Conservation (phyloP, 2,113 vertebrate genomes). For the Cyphomyrus plagiostoma region DNA sequence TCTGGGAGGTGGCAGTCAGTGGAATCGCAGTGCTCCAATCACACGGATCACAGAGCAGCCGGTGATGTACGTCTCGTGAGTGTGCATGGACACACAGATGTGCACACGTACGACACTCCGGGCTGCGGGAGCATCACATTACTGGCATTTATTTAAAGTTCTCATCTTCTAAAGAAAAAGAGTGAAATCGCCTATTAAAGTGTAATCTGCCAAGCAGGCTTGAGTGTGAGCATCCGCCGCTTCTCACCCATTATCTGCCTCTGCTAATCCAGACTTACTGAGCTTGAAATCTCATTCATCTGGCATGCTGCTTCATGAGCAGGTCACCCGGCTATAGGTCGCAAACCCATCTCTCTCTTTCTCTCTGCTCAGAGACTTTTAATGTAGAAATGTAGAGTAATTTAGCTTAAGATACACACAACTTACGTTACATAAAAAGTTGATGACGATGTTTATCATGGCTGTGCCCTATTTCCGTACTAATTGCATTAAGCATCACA, state of each 20-base stretch:
- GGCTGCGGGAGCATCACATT: background rate
- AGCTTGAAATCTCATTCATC: background rate
- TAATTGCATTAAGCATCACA: background rate
- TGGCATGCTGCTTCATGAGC: background rate
- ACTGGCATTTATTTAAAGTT: background rate
- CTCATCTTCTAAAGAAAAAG: background rate
- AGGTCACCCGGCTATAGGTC: background rate
- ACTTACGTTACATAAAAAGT: background rate
- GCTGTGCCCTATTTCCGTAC: background rate
- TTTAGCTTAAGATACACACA: background rate
- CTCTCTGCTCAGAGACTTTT: background rate
- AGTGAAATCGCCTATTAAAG: constrained; percentile 9
- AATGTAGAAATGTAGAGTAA: background rate
- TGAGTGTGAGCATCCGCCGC: background rate
- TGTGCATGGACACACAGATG: background rate
- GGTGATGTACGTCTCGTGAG: background rate
- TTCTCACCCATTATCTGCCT: background rate
- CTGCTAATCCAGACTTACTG: background rate
- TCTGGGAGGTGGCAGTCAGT: background rate
- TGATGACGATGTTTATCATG: background rate
- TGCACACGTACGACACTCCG: background rate
- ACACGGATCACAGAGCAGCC: background rate
- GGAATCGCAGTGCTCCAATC: background rate
- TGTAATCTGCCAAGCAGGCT: background rate
- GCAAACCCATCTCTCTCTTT: background rate